Conservation (phyloP, 2,113 vertebrate genomes). For the Plecotus auritus region DNA sequence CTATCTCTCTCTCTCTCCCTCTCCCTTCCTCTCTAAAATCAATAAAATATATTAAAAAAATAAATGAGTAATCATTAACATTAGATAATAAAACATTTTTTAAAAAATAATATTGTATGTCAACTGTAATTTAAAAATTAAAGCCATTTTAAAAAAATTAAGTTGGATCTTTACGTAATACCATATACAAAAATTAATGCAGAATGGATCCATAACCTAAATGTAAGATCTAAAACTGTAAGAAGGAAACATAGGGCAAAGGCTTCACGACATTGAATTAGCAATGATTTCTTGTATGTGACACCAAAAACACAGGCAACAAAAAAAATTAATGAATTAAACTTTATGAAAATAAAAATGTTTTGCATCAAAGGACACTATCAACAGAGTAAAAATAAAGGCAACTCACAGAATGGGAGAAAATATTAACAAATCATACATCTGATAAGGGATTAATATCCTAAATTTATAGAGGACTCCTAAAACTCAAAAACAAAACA, state of each 20-base stretch:
- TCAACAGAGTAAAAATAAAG: background rate
- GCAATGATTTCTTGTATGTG: background rate
- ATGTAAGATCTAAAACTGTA: background rate
- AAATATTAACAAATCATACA: background rate
- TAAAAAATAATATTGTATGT: too few species aligned
- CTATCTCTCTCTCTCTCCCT: too few species aligned
- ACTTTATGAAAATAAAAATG: background rate
- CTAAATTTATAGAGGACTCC: background rate
- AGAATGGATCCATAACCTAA: background rate
- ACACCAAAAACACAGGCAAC: background rate
- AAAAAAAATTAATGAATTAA: background rate
- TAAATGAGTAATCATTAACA: too few species aligned
- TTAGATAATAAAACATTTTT: too few species aligned
- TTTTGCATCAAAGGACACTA: background rate
- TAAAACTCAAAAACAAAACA: background rate
- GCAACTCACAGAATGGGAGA: background rate
- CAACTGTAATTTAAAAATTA: too few species aligned
- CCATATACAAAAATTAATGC: background rate
- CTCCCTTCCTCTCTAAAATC: too few species aligned
- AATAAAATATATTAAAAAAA: too few species aligned
- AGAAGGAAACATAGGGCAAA: background rate
- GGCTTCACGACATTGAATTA: background rate
- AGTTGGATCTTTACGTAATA: background rate
- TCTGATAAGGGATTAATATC: background rate
- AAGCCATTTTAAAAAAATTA: background rate